phyloP scores from a whole-genome alignment of 2,797 vertebrate species.

The Neosilurus mollespiculum region DNA sequence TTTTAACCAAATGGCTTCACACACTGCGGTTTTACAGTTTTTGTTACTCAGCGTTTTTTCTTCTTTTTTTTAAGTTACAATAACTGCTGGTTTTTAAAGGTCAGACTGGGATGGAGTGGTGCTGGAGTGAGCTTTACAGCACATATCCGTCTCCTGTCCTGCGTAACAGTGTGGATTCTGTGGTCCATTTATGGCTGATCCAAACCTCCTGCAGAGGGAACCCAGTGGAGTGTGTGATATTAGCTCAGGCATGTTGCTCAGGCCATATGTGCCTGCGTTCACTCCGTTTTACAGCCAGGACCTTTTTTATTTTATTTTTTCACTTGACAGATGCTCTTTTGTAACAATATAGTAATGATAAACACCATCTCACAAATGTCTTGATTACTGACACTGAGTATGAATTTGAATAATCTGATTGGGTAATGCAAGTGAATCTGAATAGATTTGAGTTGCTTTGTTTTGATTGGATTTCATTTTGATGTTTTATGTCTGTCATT shows the following conservation, averaged over 20 bases:
- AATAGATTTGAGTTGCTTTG: no score
- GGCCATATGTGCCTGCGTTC: constrained; percentile 34
- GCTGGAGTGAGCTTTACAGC: neutral
- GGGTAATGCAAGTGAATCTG: no score
- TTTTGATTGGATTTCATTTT: no score
- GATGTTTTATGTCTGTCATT: no score
- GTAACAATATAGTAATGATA: no score
- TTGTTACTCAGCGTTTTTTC: neutral
- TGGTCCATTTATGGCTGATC: neutral
- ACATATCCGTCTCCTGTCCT: neutral
- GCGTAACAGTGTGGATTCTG: neutral
- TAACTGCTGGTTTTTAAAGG: neutral
- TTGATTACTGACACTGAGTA: no score
- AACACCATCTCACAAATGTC: no score
- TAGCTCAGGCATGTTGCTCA: constrained; percentile 35
- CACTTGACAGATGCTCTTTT: neutral
- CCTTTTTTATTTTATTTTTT: neutral
- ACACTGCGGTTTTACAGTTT: neutral
- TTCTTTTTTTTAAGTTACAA: neutral
- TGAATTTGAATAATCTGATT: no score
- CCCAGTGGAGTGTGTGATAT: constrained; percentile 40
- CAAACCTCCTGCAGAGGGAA: neutral
- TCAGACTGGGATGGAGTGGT: neutral
- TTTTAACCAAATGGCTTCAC: neutral
- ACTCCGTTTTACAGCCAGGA: neutral